Evolutionary conservation across 2,888 invertebrate genomes (phyloP).

Genomic region (Patella ulyssiponensis): DNA sequence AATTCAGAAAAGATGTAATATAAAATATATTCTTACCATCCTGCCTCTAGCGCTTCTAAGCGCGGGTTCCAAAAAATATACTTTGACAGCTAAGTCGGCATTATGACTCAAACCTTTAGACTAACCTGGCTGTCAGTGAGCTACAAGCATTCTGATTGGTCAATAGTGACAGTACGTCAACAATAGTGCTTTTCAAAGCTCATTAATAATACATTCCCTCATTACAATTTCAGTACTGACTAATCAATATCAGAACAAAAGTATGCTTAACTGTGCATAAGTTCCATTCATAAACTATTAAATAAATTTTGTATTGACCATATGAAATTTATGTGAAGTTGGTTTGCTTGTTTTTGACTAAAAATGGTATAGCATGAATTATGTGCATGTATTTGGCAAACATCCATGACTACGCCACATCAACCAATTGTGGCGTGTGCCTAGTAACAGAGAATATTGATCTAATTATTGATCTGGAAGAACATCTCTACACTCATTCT

Average conservation of each 20-base stretch:
- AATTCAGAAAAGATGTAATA: background rate
- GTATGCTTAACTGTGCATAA: background rate
- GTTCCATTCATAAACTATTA: background rate
- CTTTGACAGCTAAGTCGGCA: constrained; percentile 36
- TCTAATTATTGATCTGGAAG: constrained; percentile 4
- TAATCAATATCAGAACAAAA: constrained; percentile 1
- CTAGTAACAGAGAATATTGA: background rate
- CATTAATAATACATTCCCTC: constrained; percentile 12
- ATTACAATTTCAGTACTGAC: constrained; percentile 6
- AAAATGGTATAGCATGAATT: no score
- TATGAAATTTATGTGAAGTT: no score
- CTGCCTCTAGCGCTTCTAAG: constrained; percentile 34
- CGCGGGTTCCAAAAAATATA: constrained; percentile 27
- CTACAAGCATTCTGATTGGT: constrained; percentile 9
- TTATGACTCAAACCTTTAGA: constrained; percentile 33
- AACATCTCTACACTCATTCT: no score
- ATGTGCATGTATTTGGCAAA: no score
- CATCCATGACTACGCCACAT: no score
- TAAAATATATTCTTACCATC: constrained; percentile 32
- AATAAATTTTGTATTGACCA: no score
- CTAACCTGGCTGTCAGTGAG: constrained; percentile 21
- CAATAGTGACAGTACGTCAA: constrained; percentile 7
- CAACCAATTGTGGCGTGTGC: constrained; percentile 6
- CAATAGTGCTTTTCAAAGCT: background rate
- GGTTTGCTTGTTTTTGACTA: no score